Evolutionary conservation across 2,113 vertebrate species (phyloP), one percentile per base, ranked within the genome.

Genomic region (Ceuthmochares aereus): DNA sequence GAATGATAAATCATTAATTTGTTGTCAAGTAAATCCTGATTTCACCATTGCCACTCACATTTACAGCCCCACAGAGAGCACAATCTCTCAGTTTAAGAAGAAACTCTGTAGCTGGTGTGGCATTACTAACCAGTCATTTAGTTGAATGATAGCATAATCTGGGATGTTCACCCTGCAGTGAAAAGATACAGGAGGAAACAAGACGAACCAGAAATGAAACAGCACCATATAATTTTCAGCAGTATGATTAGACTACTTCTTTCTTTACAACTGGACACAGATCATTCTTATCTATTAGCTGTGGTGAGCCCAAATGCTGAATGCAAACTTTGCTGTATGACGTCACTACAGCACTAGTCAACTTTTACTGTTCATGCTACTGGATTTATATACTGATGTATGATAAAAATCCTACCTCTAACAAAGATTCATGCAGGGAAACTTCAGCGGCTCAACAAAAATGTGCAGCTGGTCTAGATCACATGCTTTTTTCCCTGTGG

Each of bases 121-220:
- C 59, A 70, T 73, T 75, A 58, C 29, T 77, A 73, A 73, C 20
- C n/a, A 23, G 25, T 25, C 55, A n/a, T 59, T 62, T 25, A 84
- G 60, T 36, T 62, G 70, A 87, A 62, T 32, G 54, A 64, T 19
- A 87, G 60, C 59, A 83, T 13, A 85, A 81, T 23, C 67, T 74
- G 32, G 14, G 34, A 43, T 3, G 3, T 80, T 80, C 47, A 82
- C 49, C 63, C 42, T 2, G 2, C 52, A 87, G 70, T 7, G n/a
- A n/a, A 69, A 72, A 74, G 51, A 51, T 66, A 59, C 42, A 70
- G 62, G 67, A 90, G 64, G 32, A 94, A 96, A 87, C 67, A 83
- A 73, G 40, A 93, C n/a, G 69, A 96, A 82, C 26, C 78, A 93
- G 87, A 95, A 91, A 23, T 62, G 54, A 94, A 94, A 77, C 51